Conservation (phyloP, 2,888 invertebrate species). For the Acronicta alni region DNA sequence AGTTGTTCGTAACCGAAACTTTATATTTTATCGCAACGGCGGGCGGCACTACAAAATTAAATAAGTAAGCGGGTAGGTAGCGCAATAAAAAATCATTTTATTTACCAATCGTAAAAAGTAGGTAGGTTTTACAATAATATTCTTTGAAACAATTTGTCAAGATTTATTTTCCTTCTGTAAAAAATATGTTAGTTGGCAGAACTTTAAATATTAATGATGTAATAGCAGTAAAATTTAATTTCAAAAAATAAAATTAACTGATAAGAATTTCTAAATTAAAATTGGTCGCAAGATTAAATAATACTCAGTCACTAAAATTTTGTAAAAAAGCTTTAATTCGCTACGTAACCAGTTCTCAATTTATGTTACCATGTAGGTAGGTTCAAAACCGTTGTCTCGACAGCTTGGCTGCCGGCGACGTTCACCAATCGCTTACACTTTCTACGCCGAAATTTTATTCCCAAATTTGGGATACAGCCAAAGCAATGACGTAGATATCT, state of each 20-base stretch:
- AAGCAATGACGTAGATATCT: slow-evolving; percentile 74
- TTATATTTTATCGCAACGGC: slow-evolving; percentile 9
- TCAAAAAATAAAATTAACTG: too few relatives aligned
- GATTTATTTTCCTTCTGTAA: background rate
- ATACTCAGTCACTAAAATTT: too few relatives aligned
- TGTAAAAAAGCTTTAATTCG: too few relatives aligned
- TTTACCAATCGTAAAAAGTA: background rate
- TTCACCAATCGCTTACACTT: slow-evolving; percentile 39
- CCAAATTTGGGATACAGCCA: slow-evolving; percentile 80
- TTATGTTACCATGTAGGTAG: background rate
- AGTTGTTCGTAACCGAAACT: slow-evolving; percentile 16
- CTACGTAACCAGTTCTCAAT: too few relatives aligned
- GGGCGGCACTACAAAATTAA: background rate
- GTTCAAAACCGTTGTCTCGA: slow-evolving; percentile 8
- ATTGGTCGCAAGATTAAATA: too few relatives aligned
- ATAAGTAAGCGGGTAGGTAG: slow-evolving; percentile 44
- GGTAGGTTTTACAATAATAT: slow-evolving; percentile 6
- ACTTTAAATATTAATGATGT: too few relatives aligned
- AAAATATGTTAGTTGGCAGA: background rate
- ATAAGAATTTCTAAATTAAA: too few relatives aligned
- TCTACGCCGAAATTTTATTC: slow-evolving; percentile 62
- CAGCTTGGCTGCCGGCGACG: slow-evolving; percentile 29
- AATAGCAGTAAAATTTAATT: too few relatives aligned
- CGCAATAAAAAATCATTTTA: slow-evolving; percentile 23
- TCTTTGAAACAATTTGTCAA: background rate